phyloP scores from a whole-genome alignment of 1,140 invertebrate genomes.

The Hestina assimilis region DNA sequence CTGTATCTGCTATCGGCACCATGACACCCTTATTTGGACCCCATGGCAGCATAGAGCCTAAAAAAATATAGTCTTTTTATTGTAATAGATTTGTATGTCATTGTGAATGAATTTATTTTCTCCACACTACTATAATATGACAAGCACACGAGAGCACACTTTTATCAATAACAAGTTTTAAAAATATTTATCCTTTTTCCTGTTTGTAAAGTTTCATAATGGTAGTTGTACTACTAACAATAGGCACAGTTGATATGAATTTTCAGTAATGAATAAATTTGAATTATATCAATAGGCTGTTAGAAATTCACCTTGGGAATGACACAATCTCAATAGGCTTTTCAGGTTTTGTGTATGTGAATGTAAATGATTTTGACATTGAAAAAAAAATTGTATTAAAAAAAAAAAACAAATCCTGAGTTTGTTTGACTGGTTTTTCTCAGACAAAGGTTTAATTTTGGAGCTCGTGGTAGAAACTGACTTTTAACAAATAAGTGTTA shows the following conservation, averaged over 20 bases:
- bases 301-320: no score
- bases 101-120: not conserved
- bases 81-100: not conserved
- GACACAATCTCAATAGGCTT: no score
- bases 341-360: no score
- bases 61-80: conserved; percentile 12
- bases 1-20: conserved; percentile 81
- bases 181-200: not conserved
- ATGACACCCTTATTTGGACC: conserved; percentile 86
- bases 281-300: no score
- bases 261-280: not conserved
- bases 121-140: no score
- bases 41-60: conserved; percentile 85
- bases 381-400: no score
- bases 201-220: not conserved
- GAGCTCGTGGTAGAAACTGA: no score
- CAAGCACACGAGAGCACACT: not conserved
- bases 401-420: no score
- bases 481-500: no score
- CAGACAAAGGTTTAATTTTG: no score
- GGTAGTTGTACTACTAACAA: not conserved
- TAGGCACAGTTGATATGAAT: not conserved
- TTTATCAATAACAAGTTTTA: not conserved
- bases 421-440: no score
- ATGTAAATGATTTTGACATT: no score